These are phyloP conservation scores for Karalla daura DNA, from an alignment of 2,797 vertebrate species.

Conservation along the genomic window DNA sequence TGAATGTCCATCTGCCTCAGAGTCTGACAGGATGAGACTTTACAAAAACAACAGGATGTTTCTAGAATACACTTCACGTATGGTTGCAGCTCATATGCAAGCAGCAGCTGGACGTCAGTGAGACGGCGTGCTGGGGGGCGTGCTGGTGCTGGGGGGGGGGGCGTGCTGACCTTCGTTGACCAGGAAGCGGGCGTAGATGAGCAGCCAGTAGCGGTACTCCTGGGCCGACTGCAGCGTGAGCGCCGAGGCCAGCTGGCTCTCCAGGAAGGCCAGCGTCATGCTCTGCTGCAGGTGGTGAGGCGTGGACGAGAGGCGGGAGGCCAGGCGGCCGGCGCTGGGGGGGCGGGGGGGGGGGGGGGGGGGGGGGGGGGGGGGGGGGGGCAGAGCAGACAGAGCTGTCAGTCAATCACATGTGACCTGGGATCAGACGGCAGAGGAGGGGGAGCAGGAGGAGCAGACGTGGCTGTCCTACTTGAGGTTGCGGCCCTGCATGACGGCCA, in stretches of 20 bases:
- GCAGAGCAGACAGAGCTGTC: conserved; percentile 93
- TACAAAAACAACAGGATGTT: no score
- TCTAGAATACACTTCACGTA: no score
- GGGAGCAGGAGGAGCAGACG: no score
- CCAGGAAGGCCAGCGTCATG: conserved; percentile 94
- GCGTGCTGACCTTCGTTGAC: conserved; percentile 99
- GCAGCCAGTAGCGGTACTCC: conserved; percentile 96
- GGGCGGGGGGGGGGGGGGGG: conserved; percentile 81
- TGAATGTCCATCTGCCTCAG: no score
- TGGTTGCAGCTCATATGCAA: no score
- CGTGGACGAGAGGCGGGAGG: conserved; percentile 92
- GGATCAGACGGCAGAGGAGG: no score
- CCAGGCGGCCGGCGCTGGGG: conserved; percentile 92
- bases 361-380: conserved; percentile 92
- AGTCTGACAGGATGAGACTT: no score
- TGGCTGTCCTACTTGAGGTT: conserved; percentile 87
- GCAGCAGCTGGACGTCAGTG: no score
- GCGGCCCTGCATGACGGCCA: conserved; percentile 94
- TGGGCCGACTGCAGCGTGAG: conserved; percentile 90
- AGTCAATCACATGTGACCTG: not conserved
- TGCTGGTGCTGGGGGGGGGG: no score
- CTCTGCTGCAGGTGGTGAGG: conserved; percentile 95
- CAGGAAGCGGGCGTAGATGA: conserved; percentile 96
- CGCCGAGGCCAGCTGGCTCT: conserved; percentile 93
- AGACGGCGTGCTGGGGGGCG: no score